A percentile compares a stretch with the other conserved stretches of the same genome.
These are phyloP conservation scores for Nesoenas mayeri DNA, from an alignment of 2,113 vertebrate genomes.

Conservation along the genomic window DNA sequence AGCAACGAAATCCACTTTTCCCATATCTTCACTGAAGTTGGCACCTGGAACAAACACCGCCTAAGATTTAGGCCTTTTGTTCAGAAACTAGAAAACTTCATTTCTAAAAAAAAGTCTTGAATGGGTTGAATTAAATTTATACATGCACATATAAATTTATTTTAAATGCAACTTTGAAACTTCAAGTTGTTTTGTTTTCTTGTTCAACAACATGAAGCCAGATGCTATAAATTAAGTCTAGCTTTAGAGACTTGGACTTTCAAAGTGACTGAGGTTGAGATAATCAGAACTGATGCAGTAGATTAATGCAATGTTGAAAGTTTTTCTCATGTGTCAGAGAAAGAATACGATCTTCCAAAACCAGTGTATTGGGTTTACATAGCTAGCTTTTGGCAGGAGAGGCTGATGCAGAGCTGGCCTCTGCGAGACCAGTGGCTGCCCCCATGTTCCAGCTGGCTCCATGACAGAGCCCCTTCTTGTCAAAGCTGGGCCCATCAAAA, in stretches of 20 bases:
- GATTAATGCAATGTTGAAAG: neutral
- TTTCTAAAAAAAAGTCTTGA: neutral
- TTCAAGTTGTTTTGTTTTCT: neutral
- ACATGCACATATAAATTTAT: neutral
- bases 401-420: neutral
- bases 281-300: neutral
- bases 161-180: neutral
- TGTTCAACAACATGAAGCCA: neutral
- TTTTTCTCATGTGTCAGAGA: neutral
- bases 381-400: too few species aligned
- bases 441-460: neutral
- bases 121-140: neutral
- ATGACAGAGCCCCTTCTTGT: too few species aligned
- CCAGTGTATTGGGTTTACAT: neutral
- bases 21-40: neutral
- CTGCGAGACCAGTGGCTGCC: neutral
- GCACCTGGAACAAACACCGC: neutral
- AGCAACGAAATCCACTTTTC: neutral
- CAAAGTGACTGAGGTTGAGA: neutral
- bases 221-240: neutral
- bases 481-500: too few species aligned
- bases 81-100: neutral
- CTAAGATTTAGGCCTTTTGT: neutral
- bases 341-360: neutral
- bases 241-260: neutral